Conservation (phyloP, 2,797 vertebrate species). For the Champsocephalus esox region DNA sequence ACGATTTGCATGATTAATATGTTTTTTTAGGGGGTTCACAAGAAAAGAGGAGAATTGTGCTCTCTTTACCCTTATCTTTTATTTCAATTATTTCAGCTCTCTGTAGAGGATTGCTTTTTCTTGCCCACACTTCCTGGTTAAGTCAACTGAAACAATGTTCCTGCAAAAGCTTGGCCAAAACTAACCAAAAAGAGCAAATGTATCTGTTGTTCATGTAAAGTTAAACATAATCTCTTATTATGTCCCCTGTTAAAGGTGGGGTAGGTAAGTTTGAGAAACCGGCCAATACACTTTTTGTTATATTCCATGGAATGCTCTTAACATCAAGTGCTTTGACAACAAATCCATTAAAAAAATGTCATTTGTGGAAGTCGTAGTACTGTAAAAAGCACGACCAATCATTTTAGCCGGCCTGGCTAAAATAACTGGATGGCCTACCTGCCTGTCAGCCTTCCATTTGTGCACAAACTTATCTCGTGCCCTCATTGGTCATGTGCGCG, state of each 20-base stretch:
- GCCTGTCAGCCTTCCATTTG: too few relatives aligned
- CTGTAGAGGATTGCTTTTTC: neutral
- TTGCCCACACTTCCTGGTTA: constrained; percentile 21
- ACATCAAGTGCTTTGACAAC: too few relatives aligned
- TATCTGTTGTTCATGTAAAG: neutral
- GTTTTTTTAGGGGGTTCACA: neutral
- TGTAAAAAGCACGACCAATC: too few relatives aligned
- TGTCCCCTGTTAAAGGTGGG: neutral
- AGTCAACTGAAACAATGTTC: constrained; percentile 10
- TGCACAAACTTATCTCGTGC: too few relatives aligned
- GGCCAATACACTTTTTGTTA: too few relatives aligned
- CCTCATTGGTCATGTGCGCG: too few relatives aligned
- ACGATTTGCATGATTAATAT: constrained; percentile 66
- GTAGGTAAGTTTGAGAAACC: too few relatives aligned
- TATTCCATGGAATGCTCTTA: too few relatives aligned
- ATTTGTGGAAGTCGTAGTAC: too few relatives aligned
- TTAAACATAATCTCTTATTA: neutral
- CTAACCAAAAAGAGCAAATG: neutral
- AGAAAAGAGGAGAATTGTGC: neutral
- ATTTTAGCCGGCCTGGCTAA: too few relatives aligned
- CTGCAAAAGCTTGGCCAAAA: neutral
- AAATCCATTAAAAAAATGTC: too few relatives aligned
- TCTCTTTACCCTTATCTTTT: constrained; percentile 15
- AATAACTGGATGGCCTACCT: too few relatives aligned
- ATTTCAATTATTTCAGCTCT: neutral